phyloP scores from a whole-genome alignment of 2,888 invertebrate genomes.

The Hypercompe scribonia region DNA sequence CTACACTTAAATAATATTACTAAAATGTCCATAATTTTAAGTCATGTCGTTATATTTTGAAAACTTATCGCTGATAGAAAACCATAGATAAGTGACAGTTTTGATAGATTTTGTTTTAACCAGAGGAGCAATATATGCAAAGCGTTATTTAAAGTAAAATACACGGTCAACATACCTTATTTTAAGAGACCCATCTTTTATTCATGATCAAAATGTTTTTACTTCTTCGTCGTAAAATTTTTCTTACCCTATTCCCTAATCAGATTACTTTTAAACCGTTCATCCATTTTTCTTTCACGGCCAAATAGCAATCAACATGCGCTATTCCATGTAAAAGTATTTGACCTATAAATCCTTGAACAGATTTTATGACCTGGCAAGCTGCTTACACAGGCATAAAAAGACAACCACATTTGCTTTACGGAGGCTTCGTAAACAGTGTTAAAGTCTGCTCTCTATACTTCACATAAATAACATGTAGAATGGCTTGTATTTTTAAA shows the following conservation, averaged over 20 bases:
- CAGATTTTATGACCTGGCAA: slow-evolving; percentile 15
- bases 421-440: slow-evolving; percentile 34
- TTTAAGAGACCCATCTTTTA: neutral
- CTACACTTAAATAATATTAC: too few species aligned
- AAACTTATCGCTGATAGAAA: too few species aligned
- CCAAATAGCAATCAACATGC: slow-evolving; percentile 6
- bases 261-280: neutral
- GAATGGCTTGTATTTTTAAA: slow-evolving; percentile 8
- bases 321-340: slow-evolving; percentile 7
- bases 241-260: neutral
- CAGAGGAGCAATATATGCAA: too few species aligned
- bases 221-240: neutral
- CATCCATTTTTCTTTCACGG: slow-evolving; percentile 12
- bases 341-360: slow-evolving; percentile 3
- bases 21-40: too few species aligned
- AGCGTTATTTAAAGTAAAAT: neutral
- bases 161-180: neutral
- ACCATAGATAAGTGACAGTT: too few species aligned
- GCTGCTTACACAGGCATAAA: slow-evolving; percentile 23
- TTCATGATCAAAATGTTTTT: neutral
- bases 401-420: slow-evolving; percentile 21
- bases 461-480: slow-evolving; percentile 18
- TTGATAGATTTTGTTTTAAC: too few species aligned
- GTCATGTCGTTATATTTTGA: too few species aligned
- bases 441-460: slow-evolving; percentile 7